These are phyloP conservation scores for Actenoides lindsayi DNA, from an alignment of 2,113 vertebrate species.

Conservation along the genomic window DNA sequence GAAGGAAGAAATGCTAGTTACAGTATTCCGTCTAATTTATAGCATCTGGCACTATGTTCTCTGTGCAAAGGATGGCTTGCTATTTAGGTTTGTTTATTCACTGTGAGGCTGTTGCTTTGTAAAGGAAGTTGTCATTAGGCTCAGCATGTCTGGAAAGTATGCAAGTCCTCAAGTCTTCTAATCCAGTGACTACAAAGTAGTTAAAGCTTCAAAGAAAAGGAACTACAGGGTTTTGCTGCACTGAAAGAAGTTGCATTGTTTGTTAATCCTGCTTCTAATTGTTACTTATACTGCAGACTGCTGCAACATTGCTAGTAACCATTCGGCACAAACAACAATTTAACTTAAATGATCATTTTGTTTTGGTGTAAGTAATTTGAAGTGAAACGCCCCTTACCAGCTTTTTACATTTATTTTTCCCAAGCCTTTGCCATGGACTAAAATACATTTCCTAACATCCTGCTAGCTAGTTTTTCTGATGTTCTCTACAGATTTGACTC, in stretches of 20 bases:
- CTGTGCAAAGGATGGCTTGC: conserved; percentile 21
- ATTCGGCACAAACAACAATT: not conserved
- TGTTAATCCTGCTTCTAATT: conserved; percentile 47
- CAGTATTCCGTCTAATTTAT: conserved; percentile 32
- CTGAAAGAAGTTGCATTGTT: conserved; percentile 38
- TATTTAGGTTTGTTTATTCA: conserved; percentile 66
- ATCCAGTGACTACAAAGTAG: conserved; percentile 42
- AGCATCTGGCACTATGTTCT: conserved; percentile 43
- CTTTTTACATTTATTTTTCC: not conserved
- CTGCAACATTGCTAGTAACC: not conserved
- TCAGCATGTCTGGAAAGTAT: conserved; percentile 62
- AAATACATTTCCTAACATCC: not conserved
- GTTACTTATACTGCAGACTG: conserved; percentile 2
- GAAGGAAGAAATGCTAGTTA: conserved; percentile 39
- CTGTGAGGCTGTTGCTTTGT: conserved; percentile 51
- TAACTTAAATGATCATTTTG: not conserved
- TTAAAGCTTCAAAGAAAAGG: conserved; percentile 65
- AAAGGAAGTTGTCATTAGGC: conserved; percentile 68
- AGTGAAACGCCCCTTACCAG: not conserved
- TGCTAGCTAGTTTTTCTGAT: not conserved
- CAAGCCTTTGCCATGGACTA: not conserved
- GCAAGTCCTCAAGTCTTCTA: conserved; percentile 52
- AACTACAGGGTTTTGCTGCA: conserved; percentile 35
- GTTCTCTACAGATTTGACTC: not conserved
- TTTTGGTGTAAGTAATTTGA: not conserved